These are phyloP conservation scores for Ascidia mentula DNA, from an alignment of 23 tunicate genomes.

Conservation along the genomic window DNA sequence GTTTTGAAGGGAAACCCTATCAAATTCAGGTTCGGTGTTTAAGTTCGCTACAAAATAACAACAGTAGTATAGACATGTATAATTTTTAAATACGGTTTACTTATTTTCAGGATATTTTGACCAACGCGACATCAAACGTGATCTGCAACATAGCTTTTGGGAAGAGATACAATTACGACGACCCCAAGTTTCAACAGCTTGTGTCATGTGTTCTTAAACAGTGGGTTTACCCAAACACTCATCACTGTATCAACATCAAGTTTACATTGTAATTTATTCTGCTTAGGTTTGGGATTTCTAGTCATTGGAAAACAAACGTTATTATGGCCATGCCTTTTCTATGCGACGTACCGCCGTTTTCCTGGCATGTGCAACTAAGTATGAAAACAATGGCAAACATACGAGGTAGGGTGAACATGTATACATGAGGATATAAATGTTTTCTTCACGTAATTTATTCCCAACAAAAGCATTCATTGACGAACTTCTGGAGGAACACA, in stretches of 20 bases:
- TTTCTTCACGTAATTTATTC: no score
- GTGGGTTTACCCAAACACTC: background rate
- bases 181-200: background rate
- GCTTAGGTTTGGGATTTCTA: background rate
- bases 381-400: background rate
- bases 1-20: background rate
- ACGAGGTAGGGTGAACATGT: background rate
- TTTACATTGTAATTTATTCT: background rate
- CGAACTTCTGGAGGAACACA: background rate
- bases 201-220: background rate
- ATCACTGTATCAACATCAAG: background rate
- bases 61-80: no score
- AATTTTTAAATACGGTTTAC: no score
- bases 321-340: background rate
- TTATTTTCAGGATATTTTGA: background rate
- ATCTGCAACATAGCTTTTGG: slow-evolving; percentile 1
- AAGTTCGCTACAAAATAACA: no score
- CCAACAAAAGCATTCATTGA: no score
- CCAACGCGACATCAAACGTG: background rate
- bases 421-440: no score
- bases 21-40: background rate
- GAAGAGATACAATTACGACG: background rate
- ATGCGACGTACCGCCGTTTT: background rate
- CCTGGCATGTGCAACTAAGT: background rate
- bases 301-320: slow-evolving; percentile 1